Base-by-base conservation (phyloP, 2,797 vertebrate species). In the Anguilla megastoma region DNA sequence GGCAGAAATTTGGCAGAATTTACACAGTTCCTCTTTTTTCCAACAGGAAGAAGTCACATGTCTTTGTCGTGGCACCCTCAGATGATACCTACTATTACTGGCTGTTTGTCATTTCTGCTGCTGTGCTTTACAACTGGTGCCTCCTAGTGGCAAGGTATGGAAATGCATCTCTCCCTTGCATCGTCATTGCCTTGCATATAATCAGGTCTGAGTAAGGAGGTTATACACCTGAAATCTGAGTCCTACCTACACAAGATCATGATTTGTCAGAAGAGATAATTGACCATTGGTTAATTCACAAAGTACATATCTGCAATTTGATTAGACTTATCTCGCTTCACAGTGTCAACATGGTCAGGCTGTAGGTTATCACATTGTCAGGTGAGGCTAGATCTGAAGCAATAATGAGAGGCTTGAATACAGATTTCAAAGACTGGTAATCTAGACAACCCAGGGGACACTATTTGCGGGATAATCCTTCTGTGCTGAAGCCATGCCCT, bases 51-150 rank as follows among this genome's bases (percentile, higher is more conserved):
- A 97, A 94, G 89, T 96, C 95, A 90, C 94, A 92, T 2, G 86
- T 95, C 7, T 94, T 97, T 89, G 96, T 98, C 83, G 86, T 99
- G 85, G 97, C 98, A 16, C 97, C 97, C 0, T 97, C 97, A 0
- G 97, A 97, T 90, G 94, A 98, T 84, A 92, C 92, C 56, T 98
- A 99, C 91, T 99, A 98, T 93, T 90, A 92, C 24, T 99, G 98
- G 98, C 95, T 99, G 87, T 94, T 97, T 87, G 94, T 98, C 92
- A 97, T 98, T 41, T 95, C 97, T 3, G 86, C 94, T 50, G 96
- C 97, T 74, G 97, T 97, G 14, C 95, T 99, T 83, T 99, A 99
- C 88, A 99, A 98, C 93, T 99, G 98, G 97, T 97, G 97, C 86
- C 88, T 98, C 48, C 92, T 98, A 0, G 91, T 99, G 63, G 97